phyloP scores from a whole-genome alignment of 2,113 vertebrate species.

The Eublepharis macularius region DNA sequence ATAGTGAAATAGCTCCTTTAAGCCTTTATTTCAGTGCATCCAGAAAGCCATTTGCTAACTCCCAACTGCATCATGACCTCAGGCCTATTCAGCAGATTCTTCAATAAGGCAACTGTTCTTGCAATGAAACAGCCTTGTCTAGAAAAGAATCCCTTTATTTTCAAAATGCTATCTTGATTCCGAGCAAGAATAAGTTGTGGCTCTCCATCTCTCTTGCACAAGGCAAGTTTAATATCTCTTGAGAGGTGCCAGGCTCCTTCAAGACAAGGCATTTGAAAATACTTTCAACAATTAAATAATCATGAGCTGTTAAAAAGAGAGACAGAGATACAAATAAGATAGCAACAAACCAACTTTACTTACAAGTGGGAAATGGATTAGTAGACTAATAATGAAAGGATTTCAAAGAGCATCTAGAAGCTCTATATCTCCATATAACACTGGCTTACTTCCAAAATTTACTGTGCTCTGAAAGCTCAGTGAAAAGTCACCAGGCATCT shows the following conservation, averaged over 20 bases:
- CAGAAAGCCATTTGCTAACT: constrained; percentile 10
- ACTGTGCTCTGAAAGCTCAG: neutral
- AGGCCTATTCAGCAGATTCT: neutral
- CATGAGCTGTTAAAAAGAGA: neutral
- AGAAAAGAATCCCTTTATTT: neutral
- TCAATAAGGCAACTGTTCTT: constrained; percentile 3
- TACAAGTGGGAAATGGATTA: neutral
- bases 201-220: neutral
- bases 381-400: neutral
- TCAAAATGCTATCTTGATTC: neutral
- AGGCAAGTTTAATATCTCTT: neutral
- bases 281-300: neutral
- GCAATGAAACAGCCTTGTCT: neutral
- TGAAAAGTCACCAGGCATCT: too few species aligned
- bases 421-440: neutral
- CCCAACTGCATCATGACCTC: neutral
- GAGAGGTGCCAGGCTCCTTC: neutral
- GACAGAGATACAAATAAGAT: neutral
- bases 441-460: neutral
- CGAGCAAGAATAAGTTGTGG: neutral
- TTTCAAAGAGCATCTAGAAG: neutral
- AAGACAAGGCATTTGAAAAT: neutral
- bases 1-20: constrained; percentile 10
- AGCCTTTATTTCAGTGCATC: constrained; percentile 6
- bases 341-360: neutral